Base-by-base conservation (phyloP, 1,140 invertebrate species). In the Ostrea edulis region DNA sequence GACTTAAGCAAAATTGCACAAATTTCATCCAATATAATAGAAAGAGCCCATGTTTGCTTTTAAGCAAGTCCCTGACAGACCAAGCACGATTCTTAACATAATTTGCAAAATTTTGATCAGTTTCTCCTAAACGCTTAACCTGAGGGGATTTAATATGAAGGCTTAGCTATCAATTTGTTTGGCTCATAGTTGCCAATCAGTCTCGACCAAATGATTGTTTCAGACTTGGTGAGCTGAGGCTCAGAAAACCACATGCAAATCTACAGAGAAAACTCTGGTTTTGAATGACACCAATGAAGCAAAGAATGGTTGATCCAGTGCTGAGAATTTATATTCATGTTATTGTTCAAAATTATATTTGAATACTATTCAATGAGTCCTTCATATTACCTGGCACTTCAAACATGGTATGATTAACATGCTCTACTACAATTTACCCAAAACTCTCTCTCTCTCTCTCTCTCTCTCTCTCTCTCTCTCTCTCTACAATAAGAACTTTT, bases 11-110 rank as follows among this genome's bases (percentile, higher is more conserved):
- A 90, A 92, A 90, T 91, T 92, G 90, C 91, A 92, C 91, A 92
- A 92, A 92, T 92, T 91, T 90, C 91, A 92, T 91, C 91, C 90
- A 92, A 92, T 89, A 92, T 92, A 92, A 92, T 92, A 91, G 91
- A 92, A 91, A 91, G 90, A 91, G 88, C 84, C 84, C 62, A 25
- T 91, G 90, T 92, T 92, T 91, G 84, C 90, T 89, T 86, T 90
- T 68, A 82, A 62, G 85, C 62, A 86, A 71, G 84, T 85, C 77
- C 71, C 44, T 84, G 84, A 89, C 88, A 91, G 88, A 87, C 88
- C 90, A 92, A 92, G 91, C 88, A 92, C 85, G 77, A 68, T 35
- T 51, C 54, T 88, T 86, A 54, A 83, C 85, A 90, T 92, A 89
- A 88, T 91, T 92, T 91, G 89, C 89, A 90, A 62, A 83, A 83